phyloP scores from a whole-genome alignment of 1,140 invertebrate genomes.

The Drosophila willistoni region DNA sequence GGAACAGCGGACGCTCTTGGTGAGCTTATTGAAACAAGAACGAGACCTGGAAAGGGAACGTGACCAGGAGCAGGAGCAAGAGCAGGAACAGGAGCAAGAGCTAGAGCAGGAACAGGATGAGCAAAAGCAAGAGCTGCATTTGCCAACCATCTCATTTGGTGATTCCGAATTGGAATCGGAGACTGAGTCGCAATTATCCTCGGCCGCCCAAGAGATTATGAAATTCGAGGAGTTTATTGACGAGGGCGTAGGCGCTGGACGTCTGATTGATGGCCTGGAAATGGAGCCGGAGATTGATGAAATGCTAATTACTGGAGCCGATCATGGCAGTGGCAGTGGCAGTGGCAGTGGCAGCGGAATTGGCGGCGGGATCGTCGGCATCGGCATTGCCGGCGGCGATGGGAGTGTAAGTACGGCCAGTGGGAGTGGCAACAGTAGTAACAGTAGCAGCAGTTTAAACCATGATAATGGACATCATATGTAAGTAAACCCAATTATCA shows the following conservation, averaged over 20 bases:
- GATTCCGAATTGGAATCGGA: slow-evolving; percentile 77
- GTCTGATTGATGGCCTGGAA: slow-evolving; percentile 78
- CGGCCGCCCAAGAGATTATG: slow-evolving; percentile 77
- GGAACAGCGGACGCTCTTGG: slow-evolving; percentile 41
- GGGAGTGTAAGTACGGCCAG: slow-evolving; percentile 33
- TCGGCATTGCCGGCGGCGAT: slow-evolving; percentile 57
- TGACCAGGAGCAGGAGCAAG: slow-evolving; percentile 37
- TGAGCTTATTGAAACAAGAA: slow-evolving; percentile 43
- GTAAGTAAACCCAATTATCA: slow-evolving; percentile 39
- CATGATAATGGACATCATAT: slow-evolving; percentile 66
- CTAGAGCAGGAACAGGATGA: slow-evolving; percentile 33
- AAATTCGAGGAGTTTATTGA: slow-evolving; percentile 81
- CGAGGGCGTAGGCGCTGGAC: slow-evolving; percentile 76
- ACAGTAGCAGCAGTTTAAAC: slow-evolving; percentile 62
- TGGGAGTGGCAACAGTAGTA: slow-evolving; percentile 55
- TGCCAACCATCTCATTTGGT: slow-evolving; percentile 60
- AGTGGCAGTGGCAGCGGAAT: slow-evolving; percentile 47
- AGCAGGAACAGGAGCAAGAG: slow-evolving; percentile 39
- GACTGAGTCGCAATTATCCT: slow-evolving; percentile 76
- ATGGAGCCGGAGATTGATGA: slow-evolving; percentile 80
- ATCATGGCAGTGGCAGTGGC: slow-evolving; percentile 60
- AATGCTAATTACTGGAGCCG: slow-evolving; percentile 57
- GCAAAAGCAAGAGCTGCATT: slow-evolving; percentile 48
- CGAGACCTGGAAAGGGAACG: slow-evolving; percentile 28
- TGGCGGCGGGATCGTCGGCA: slow-evolving; percentile 54